Base-by-base conservation (phyloP, 2,888 invertebrate genomes). In the Sycophila texana region DNA sequence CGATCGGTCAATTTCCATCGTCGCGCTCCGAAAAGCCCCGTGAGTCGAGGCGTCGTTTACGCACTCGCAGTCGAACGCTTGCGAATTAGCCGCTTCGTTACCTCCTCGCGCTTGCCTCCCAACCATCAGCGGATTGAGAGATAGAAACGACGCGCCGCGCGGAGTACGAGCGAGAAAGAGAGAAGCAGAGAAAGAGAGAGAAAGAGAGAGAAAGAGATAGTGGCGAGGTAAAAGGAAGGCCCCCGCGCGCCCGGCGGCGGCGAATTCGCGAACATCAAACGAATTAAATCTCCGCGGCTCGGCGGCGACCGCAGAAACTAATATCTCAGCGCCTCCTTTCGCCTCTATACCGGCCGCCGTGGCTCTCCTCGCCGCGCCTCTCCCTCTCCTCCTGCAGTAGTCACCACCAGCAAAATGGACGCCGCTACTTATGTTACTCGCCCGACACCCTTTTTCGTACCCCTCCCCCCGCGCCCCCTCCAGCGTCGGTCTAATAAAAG, bases 221-320 rank as follows among this genome's bases (percentile, higher is more conserved):
- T 79, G 72, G 53, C 68, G 66, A 26, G 65, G 84, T 60, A 55
- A 77, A 57, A 67, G 77, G 81, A 81, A 83, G 82, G 83, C 83
- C n/a, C 12, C 47, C 16, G 16, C 49, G 83, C 30, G 30, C 30
- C 83, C 83, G 84, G 86, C 83, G 85, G 89, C 89, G 90, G 90
- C 87, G 85, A 88, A 88, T 89, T 88, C 86, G 89, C 87, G 88
- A 89, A 89, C 90, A 90, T 90, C 90, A 90, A 89, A 90, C 89
- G 90, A 89, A 90, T 90, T 90, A 90, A 90, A 89, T 89, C 88
- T 88, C 88, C 88, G 87, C 87, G 87, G 88, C 39, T 39, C 39
- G 86, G 88, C 88, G 87, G 85, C 89, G 88, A 90, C 90, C 90
- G 89, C 90, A 90, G 89, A 90, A 90, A 90, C 90, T 90, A 88